Evolutionary conservation across 2,888 invertebrate species (phyloP), one percentile per base, ranked within the genome.

Genomic region (Ichneumon xanthorius): DNA sequence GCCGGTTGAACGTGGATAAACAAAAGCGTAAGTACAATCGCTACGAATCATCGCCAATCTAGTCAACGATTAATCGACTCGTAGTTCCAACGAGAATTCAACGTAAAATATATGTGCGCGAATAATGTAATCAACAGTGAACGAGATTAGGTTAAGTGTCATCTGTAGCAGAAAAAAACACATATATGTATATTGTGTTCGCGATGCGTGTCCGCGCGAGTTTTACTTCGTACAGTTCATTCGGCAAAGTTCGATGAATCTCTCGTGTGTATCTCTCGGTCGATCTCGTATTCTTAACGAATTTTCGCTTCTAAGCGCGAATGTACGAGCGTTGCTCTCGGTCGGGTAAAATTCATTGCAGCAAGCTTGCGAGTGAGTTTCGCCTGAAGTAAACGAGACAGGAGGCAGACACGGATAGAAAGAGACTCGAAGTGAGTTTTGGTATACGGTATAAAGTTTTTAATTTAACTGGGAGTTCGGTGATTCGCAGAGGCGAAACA

Each of bases 391-490:
- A 50, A 40, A 58, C 30, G 70, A 70, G 37, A 37, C 48, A 19
- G 37, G 37, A 37, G 40, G 48, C 26, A 19, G 45, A 11, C 22
- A 58, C 45, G 45, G 58, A 33, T 5, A 22, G 48, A 58, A 26
- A 58, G 11, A 71, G 63, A 55, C 30, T 26, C 11, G 63, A 26
- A 80, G 78, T 70, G 77, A 84, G 84, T 73, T 78, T 72, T 73
- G 67, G 68, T 65, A 37, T 37, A 45, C 16, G 53, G 48, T 1
- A 33, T 9, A 72, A 70, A 85, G 85, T 79, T 82, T 82, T 82
- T 70, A 22, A 82, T 79, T 82, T 65, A 65, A 61, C 68, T 45
- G 22, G 58, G 67, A 84, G 80, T 77, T 77, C 37, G 71, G 68
- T 53, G 80, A 76, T 80, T 68, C 83, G 67, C 45, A 63, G 67